A percentile compares a stretch with the other conserved stretches of the same genome.
Evolutionary conservation across 92 coral and sea anemone species (phyloP).

Genomic region (Actinernus sp.): DNA sequence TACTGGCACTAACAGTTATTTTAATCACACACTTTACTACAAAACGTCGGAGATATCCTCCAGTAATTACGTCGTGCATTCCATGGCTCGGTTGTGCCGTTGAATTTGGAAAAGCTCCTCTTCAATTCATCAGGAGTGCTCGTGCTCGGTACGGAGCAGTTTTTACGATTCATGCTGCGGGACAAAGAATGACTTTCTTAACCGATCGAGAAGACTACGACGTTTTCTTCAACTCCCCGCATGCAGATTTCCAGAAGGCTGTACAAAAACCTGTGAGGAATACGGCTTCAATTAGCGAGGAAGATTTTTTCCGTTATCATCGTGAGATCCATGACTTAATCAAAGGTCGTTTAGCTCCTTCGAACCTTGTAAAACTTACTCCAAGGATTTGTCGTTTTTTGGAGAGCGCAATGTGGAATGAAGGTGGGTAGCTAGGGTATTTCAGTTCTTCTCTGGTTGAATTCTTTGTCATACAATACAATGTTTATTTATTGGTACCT

Average conservation of each 20-base stretch:
- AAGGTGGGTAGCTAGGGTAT: no score
- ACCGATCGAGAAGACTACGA: constrained; percentile 33
- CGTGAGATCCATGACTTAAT: constrained; percentile 48
- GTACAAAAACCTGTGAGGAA: constrained; percentile 44
- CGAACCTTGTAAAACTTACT: constrained; percentile 34
- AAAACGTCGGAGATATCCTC: constrained; percentile 23
- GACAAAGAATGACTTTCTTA: constrained; percentile 56
- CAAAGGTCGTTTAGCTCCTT: constrained; percentile 35
- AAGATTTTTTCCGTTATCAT: constrained; percentile 36
- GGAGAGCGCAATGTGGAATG: neutral
- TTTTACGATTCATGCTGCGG: constrained; percentile 40
- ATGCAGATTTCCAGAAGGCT: constrained; percentile 48
- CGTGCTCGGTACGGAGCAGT: constrained; percentile 15
- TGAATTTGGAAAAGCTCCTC: constrained; percentile 48
- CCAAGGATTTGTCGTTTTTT: constrained; percentile 17
- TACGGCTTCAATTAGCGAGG: constrained; percentile 32
- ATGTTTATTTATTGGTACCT: no score
- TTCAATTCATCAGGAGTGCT: constrained; percentile 24
- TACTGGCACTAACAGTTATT: constrained; percentile 1
- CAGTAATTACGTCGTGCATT: constrained; percentile 47
- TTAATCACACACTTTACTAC: neutral
- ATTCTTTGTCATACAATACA: no score
- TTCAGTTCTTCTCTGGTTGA: no score
- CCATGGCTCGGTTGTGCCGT: constrained; percentile 69
- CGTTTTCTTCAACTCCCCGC: constrained; percentile 43